Base-by-base conservation (phyloP, 2,888 invertebrate species). In the Strigamia transsilvanica region DNA sequence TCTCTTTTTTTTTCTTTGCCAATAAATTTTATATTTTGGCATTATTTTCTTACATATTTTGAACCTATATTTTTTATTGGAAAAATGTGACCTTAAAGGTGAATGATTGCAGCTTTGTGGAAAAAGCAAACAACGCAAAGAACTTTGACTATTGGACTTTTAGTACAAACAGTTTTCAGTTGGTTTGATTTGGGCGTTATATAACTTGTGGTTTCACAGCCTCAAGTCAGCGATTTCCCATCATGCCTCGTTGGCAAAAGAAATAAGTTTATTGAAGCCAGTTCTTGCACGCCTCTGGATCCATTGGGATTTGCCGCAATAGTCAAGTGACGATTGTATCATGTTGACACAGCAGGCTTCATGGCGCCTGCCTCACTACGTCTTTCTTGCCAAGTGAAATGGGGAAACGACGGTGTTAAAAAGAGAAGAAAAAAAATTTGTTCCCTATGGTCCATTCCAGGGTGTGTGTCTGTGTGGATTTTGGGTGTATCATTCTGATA, bases 191-290 rank as follows among this genome's bases (percentile, higher is more conserved):
- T 73, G 73, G n/a, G 32, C 73, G 73, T 73, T 73, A n/a, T 73
- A 73, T 73, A 73, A 73, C 73, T 73, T 73, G 73, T 15, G 73
- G 73, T 73, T 73, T 73, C 32, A 27, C 73, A 73, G 73, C 73
- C 73, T 32, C 73, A 73, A 73, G 73, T 73, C 73, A 73, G 73
- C 73, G 73, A 73, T 73, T 38, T 73, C 73, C 73, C 73, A 73
- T 73, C 73, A 73, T 73, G 73, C 73, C 73, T 73, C 32, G 73
- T 73, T 73, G 73, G 73, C 73, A 73, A 73, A 73, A 73, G 73
- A 73, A 73, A 73, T 73, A 73, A 79, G 79, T 79, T 79, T 79
- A 79, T 79, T 79, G 79, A 79, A 79, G 42, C 41, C 79, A 79
- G 79, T 79, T 42, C 79, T 79, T n/a, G 42, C 79, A 42, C 79